Conservation (phyloP, 2,113 vertebrate species). For the Planiliza haematocheilus region DNA sequence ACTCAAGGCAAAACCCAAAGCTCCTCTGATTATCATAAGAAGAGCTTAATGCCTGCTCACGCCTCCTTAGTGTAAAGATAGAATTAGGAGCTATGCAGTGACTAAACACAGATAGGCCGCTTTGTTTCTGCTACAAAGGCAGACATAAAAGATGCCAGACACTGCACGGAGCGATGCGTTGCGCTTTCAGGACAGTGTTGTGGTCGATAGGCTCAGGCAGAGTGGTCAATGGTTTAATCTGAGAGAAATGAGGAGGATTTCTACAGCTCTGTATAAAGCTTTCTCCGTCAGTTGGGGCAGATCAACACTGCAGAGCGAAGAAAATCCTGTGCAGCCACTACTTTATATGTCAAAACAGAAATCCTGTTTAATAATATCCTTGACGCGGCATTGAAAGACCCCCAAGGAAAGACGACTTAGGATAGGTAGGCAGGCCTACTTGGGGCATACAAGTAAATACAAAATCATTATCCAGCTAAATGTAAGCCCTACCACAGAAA, state of each 20-base stretch:
- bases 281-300: conserved; percentile 54
- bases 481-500: conserved; percentile 24
- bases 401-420: conserved; percentile 16
- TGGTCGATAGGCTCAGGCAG: conserved; percentile 58
- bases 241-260: conserved; percentile 75
- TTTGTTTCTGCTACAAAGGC: conserved; percentile 58
- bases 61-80: conserved; percentile 49
- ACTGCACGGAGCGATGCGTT: conserved; percentile 8
- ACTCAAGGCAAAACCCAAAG: conserved; percentile 38
- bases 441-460: conserved; percentile 22
- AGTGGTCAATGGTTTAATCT: conserved; percentile 77
- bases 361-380: conserved; percentile 81
- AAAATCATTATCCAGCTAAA: conserved; percentile 51
- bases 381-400: conserved; percentile 68
- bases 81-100: conserved; percentile 55
- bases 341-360: conserved; percentile 79
- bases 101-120: conserved; percentile 43
- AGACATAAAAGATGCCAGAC: conserved; percentile 48
- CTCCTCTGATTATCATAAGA: conserved; percentile 51
- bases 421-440: conserved; percentile 23
- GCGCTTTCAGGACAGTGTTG: conserved; percentile 41
- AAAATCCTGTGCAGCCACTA: conserved; percentile 60
- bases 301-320: conserved; percentile 63
- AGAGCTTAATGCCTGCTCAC: conserved; percentile 43
- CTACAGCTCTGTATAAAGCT: conserved; percentile 57